phyloP scores from a whole-genome alignment of 2,113 vertebrate genomes.

The Cheilinus undulatus region DNA sequence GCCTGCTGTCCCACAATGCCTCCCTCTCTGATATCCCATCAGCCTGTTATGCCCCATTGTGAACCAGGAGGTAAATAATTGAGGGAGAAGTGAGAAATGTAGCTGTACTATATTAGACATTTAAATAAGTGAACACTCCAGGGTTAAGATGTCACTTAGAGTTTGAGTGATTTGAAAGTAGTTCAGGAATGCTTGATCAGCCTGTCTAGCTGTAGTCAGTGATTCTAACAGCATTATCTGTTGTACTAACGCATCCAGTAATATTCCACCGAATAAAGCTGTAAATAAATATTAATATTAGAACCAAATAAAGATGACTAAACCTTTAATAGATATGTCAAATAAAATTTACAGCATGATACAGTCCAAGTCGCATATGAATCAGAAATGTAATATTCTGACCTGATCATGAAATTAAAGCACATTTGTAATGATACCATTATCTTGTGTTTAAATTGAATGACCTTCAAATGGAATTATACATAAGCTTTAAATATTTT shows the following conservation, averaged over 20 bases:
- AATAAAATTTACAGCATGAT: not conserved
- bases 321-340: not conserved
- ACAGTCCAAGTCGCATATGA: not conserved
- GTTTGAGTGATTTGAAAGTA: conserved; percentile 55
- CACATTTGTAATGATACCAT: not conserved
- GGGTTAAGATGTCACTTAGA: conserved; percentile 65
- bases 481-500: not conserved
- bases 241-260: not conserved
- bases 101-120: conserved; percentile 66
- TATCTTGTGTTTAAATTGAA: not conserved
- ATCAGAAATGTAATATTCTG: conserved; percentile 4
- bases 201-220: conserved; percentile 35
- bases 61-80: conserved; percentile 75
- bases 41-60: conserved; percentile 55
- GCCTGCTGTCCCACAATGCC: conserved; percentile 56
- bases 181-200: conserved; percentile 48
- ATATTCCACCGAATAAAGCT: not conserved
- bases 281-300: not conserved
- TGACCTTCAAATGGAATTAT: not conserved
- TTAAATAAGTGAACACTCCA: conserved; percentile 71
- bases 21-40: conserved; percentile 69
- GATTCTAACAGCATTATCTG: not conserved
- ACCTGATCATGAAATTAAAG: not conserved
- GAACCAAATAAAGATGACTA: not conserved
- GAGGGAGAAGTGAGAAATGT: conserved; percentile 54